Base-by-base conservation (phyloP, 2,888 invertebrate genomes). In the Corythucha ciliata region DNA sequence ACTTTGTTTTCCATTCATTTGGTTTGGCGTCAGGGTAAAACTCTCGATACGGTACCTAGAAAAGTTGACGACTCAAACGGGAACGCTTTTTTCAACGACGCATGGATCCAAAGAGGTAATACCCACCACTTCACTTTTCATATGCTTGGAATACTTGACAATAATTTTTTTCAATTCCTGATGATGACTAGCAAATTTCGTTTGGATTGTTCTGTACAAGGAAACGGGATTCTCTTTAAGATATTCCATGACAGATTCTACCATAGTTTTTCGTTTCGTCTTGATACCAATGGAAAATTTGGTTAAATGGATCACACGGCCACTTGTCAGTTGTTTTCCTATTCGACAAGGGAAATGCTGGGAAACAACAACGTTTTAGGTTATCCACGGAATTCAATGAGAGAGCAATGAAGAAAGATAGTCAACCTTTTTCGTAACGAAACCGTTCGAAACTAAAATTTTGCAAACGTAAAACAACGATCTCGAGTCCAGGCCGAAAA, bases 341-440 rank as follows among this genome's bases (percentile, higher is more conserved):
- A n/a, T n/a, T n/a, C n/a, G n/a, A n/a, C n/a, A n/a, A n/a, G n/a
- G n/a, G n/a, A n/a, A n/a, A n/a, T n/a, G n/a, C n/a, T n/a, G n/a
- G n/a, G n/a, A n/a, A n/a, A n/a, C n/a, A n/a, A n/a, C n/a, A n/a
- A n/a, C n/a, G n/a, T n/a, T n/a, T n/a, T n/a, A n/a, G n/a, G n/a
- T n/a, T n/a, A n/a, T n/a, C n/a, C n/a, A n/a, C n/a, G 29, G 8
- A 29, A 10, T 29, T 29, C n/a, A 10, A 10, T 29, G n/a, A 29
- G 29, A 29, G n/a, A 29, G n/a, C 29, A 10, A 29, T n/a, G 29
- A 29, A n/a, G n/a, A n/a, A n/a, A n/a, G n/a, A n/a, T n/a, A n/a
- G n/a, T n/a, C n/a, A 52, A 70, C 69, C 68, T 85, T 84, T 59
- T 78, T 77, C 0, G 70, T 72, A 29, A 84, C 71, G 6, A 85